Evolutionary conservation across 1,140 invertebrate species (phyloP).

Genomic region (Diploscapter pachys): DNA sequence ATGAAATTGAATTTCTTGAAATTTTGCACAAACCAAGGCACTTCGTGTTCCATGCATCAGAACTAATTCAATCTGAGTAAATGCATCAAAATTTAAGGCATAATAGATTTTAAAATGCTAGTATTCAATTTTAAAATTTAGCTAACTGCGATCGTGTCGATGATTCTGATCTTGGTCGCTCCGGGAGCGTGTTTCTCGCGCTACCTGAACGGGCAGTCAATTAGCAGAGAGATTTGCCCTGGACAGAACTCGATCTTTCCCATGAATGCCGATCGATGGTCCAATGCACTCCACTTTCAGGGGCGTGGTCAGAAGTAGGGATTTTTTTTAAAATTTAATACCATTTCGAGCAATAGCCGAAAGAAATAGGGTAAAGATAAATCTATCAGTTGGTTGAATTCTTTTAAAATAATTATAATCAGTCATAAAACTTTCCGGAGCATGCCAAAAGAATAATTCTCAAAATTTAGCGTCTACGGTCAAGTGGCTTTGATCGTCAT

Average conservation of each 20-base stretch:
- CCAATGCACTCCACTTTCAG: constrained; percentile 57
- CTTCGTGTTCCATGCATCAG: neutral
- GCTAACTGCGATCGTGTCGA: constrained; percentile 47
- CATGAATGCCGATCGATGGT: constrained; percentile 59
- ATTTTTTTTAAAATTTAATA: constrained; percentile 2
- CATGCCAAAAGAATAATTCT: neutral
- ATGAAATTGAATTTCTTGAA: neutral
- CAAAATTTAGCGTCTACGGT: constrained; percentile 54
- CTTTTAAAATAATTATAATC: no score
- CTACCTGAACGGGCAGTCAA: constrained; percentile 55
- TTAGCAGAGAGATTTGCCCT: constrained; percentile 46
- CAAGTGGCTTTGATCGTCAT: constrained; percentile 58
- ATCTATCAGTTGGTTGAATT: no score
- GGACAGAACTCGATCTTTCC: constrained; percentile 53
- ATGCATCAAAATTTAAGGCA: neutral
- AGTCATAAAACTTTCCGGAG: no score
- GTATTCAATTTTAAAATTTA: constrained; percentile 27
- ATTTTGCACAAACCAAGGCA: neutral
- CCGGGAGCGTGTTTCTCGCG: constrained; percentile 58
- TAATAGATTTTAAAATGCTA: neutral
- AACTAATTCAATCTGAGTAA: neutral
- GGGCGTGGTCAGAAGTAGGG: constrained; percentile 30
- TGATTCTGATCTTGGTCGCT: constrained; percentile 56
- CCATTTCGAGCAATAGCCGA: neutral
- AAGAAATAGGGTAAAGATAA: no score